phyloP scores from a whole-genome alignment of 2,888 invertebrate genomes.

The Nephrotoma flavescens region DNA sequence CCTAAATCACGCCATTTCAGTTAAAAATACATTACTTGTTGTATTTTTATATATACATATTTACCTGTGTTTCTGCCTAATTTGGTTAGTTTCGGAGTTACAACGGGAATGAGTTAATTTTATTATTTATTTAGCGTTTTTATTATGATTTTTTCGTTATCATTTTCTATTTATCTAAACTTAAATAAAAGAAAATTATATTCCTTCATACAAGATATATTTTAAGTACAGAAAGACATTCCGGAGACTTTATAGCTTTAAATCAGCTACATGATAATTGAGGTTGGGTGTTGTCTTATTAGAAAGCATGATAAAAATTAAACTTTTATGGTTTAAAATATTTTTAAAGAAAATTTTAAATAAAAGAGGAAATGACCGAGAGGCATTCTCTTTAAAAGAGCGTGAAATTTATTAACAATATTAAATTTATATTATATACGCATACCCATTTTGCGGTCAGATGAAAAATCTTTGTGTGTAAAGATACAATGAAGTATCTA shows the following conservation, averaged over 20 bases:
- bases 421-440: neutral
- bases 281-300: no score
- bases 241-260: no score
- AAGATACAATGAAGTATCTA: neutral
- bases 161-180: neutral
- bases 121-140: neutral
- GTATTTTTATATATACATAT: neutral
- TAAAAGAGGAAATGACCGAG: neutral
- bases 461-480: neutral
- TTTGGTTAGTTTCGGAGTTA: neutral
- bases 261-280: no score
- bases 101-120: neutral
- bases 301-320: no score
- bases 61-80: neutral
- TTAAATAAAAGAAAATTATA: no score
- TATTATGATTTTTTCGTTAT: neutral
- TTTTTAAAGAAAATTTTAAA: neutral
- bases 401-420: neutral
- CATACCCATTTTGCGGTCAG: neutral
- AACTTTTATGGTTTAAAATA: neutral
- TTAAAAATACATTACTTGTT: neutral
- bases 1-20: conserved; percentile 5
- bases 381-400: neutral
- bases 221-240: no score
- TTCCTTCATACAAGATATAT: no score